A percentile compares a stretch with the other conserved stretches of the same genome.
phyloP scores from a whole-genome alignment of 1,140 invertebrate species.

The Drosophila bocki region DNA sequence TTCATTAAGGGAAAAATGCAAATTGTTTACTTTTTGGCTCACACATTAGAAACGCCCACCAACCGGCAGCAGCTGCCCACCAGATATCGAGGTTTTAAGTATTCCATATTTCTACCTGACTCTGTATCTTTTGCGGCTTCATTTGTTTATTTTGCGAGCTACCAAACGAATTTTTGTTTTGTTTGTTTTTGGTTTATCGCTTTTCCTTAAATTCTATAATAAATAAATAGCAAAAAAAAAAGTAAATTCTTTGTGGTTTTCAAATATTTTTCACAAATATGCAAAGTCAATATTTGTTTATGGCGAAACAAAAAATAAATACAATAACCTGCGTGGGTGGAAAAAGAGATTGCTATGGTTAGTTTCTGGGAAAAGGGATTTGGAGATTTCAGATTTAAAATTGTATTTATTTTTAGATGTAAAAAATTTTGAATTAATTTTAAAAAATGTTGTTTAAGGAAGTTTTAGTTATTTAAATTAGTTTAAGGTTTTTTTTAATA shows the following conservation, averaged over 20 bases:
- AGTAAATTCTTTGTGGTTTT: conserved; percentile 2
- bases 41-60: conserved; percentile 60
- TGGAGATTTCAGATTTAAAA: not conserved
- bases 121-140: conserved; percentile 18
- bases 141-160: conserved; percentile 55
- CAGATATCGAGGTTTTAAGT: conserved; percentile 5
- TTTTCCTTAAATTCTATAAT: conserved; percentile 32
- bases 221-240: conserved; percentile 53
- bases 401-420: too few species aligned
- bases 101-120: conserved; percentile 29
- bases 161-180: conserved; percentile 51
- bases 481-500: too few species aligned
- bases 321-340: conserved; percentile 16
- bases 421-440: too few species aligned
- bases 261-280: conserved; percentile 69
- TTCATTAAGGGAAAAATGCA: conserved; percentile 71
- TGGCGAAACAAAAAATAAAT: conserved; percentile 9
- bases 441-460: too few species aligned
- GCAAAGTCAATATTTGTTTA: conserved; percentile 64
- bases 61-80: conserved; percentile 36
- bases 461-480: too few species aligned
- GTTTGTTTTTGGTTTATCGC: conserved; percentile 63
- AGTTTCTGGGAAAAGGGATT: conserved; percentile 12
- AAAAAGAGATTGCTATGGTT: conserved; percentile 16
- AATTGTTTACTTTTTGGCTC: conserved; percentile 59